Base-by-base conservation (phyloP, 2,888 invertebrate genomes). In the Stratiomys singularior region DNA sequence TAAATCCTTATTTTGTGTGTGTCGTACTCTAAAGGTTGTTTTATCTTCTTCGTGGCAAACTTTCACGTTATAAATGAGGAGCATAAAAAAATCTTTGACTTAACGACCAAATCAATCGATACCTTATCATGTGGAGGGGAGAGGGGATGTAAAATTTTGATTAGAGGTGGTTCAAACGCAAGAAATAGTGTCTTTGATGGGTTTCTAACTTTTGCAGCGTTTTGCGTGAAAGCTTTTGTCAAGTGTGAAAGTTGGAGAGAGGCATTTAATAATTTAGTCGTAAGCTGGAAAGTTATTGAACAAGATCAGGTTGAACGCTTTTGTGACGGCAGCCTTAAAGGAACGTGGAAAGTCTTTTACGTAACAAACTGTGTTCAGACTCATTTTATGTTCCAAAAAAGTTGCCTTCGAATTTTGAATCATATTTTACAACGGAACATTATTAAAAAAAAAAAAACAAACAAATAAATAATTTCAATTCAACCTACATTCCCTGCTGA, bases 71-170 rank as follows among this genome's bases (percentile, higher is more conserved):
- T 4, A 13, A 52, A 4, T 37, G 9, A 37, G 37, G 37, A 37
- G 9, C 37, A 3, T 5, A 9, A 37, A 37, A 37, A 37, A 37
- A 37, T 37, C 3, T 37, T 37, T 37, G 37, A 46, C 47, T 69
- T 69, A 47, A 69, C 47, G 69, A 47, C 25, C 69, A 25, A 69
- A 4, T 47, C 30, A 69, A 69, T 66, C 66, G 66, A 66, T 66
- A 66, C 15, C 37, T 66, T 37, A 66, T 66, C 11, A 66, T 27
- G 9, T 30, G n/a, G n/a, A 15, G 27, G n/a, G 66, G 37, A 27
- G 13, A n/a, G 30, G 37, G 15, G 52, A 52, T 9, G 18, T 52
- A n/a, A 2, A n/a, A 44, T 44, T 9, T 44, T 44, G 44, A 44
- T 13, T 44, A 13, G 44, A 9, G 44, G 44, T 44, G 44, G 44